These are phyloP conservation scores for Casuarius casuarius DNA, from an alignment of 2,113 vertebrate genomes.

Conservation along the genomic window DNA sequence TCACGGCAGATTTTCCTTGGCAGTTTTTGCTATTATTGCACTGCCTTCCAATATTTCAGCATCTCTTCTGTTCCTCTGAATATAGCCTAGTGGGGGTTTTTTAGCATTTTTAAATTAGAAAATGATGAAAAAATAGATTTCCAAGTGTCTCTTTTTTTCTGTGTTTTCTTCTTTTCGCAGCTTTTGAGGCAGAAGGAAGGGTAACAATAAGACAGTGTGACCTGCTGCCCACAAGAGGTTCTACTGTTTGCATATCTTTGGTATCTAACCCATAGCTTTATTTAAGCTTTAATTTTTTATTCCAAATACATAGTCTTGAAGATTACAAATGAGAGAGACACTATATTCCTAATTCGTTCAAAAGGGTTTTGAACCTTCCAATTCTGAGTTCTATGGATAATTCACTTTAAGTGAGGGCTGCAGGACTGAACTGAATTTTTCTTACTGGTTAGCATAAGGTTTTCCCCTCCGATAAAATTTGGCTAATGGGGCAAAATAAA, in stretches of 20 bases:
- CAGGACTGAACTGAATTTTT: background rate
- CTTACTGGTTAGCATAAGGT: background rate
- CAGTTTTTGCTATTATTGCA: background rate
- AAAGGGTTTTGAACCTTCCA: background rate
- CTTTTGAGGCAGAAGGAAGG: background rate
- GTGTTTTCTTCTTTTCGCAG: background rate
- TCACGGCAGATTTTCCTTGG: background rate
- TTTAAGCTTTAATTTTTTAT: background rate
- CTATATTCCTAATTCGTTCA: background rate
- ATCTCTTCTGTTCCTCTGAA: background rate
- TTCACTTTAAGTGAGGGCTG: background rate
- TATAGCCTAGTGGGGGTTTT: background rate
- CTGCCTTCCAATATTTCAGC: background rate
- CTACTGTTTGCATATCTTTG: background rate
- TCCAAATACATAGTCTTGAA: background rate
- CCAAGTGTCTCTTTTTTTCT: background rate
- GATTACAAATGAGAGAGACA: background rate
- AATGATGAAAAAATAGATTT: background rate
- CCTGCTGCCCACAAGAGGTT: rapidly evolving
- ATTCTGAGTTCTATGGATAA: background rate
- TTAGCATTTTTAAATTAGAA: background rate
- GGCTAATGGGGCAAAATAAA: background rate
- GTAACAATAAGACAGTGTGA: background rate
- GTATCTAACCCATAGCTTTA: background rate
- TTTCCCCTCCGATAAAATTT: background rate